phyloP scores from a whole-genome alignment of 2,797 vertebrate genomes.

The Agapornis canus region DNA sequence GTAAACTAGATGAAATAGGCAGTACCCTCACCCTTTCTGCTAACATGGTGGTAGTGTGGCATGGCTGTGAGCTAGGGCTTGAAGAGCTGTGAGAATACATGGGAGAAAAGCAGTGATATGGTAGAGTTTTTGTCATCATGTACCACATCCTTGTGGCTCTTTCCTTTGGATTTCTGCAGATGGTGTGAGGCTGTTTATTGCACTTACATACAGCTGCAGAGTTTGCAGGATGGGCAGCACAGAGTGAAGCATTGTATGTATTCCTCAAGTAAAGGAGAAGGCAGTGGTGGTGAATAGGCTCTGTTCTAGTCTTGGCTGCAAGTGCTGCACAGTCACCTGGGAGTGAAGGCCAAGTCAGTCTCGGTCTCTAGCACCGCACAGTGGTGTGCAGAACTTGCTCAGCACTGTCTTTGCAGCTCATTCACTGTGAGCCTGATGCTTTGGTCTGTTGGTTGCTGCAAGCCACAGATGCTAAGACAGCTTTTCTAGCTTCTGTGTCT shows the following conservation, averaged over 20 bases:
- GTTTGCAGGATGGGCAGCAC: accelerated
- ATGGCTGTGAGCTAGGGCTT: background rate
- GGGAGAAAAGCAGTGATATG: background rate
- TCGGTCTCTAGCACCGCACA: conserved; percentile 47
- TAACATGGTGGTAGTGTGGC: accelerated
- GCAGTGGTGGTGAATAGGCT: background rate
- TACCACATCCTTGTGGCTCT: background rate
- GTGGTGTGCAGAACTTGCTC: background rate
- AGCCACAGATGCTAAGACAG: background rate
- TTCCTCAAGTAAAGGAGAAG: background rate
- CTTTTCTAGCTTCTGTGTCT: background rate
- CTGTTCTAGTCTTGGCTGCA: background rate
- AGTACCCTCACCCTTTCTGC: background rate
- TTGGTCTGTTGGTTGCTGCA: background rate
- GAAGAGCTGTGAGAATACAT: background rate
- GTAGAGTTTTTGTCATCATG: background rate
- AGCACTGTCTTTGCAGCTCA: background rate
- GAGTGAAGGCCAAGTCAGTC: background rate
- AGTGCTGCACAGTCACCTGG: background rate
- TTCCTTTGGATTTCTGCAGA: background rate
- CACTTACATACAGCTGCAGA: accelerated
- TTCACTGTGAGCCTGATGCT: background rate
- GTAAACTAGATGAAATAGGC: background rate
- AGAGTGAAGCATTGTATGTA: accelerated
- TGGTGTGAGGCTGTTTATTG: background rate